Percentiles rank a stretch among this genome's conserved stretches.
phyloP scores from a whole-genome alignment of 2,888 invertebrate genomes.

The Hymenopus coronatus region DNA sequence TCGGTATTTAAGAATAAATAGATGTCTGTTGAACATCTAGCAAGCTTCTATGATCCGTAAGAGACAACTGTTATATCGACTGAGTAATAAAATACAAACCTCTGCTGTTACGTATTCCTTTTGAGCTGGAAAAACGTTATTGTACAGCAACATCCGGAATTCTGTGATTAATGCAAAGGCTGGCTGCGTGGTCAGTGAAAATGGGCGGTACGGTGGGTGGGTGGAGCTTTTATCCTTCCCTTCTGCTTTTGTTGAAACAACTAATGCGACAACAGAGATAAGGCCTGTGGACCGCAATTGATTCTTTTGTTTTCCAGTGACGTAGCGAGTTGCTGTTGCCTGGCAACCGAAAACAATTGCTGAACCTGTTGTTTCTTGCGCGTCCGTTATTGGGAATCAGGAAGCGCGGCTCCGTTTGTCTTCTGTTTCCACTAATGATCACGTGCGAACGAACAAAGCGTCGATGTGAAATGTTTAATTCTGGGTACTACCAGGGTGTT shows the following conservation, averaged over 20 bases:
- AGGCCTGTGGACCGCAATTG: not conserved
- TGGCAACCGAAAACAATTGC: not conserved
- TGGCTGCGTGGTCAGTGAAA: not conserved
- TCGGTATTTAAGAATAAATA: too few species aligned
- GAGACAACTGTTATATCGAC: too few species aligned
- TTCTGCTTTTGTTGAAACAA: not conserved
- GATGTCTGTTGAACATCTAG: too few species aligned
- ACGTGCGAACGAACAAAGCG: not conserved
- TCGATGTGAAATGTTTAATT: not conserved
- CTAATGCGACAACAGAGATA: not conserved
- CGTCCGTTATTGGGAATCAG: not conserved
- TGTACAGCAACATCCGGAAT: not conserved
- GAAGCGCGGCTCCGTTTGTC: not conserved
- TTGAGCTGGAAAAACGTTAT: not conserved
- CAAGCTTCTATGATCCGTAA: too few species aligned
- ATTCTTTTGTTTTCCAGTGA: not conserved
- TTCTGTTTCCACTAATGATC: not conserved
- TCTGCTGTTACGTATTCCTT: not conserved
- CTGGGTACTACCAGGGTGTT: not conserved
- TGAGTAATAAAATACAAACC: not conserved
- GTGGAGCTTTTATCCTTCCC: not conserved
- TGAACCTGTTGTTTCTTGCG: not conserved
- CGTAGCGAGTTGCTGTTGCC: not conserved
- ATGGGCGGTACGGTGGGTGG: too few species aligned
- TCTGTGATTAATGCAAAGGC: not conserved